Base-by-base conservation (phyloP, 2,113 vertebrate genomes). In the Zosterops borbonicus region DNA sequence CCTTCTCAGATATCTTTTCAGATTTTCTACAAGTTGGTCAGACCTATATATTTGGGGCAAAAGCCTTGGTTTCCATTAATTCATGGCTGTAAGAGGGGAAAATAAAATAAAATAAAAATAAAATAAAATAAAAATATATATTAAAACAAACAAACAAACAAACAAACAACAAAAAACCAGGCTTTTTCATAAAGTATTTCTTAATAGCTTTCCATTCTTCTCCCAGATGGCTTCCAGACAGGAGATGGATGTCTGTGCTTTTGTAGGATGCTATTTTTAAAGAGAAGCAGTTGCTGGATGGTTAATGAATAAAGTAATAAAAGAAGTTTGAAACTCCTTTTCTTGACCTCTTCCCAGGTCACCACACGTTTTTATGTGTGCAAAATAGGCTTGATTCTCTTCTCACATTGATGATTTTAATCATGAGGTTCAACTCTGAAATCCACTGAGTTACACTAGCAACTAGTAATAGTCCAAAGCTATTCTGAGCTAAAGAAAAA, bases 161-260 rank as follows among this genome's bases (percentile, higher is more conserved):
- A 37, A 37, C 37, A 37, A 37, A 37, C 9, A 37, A 11, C n/a
- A n/a, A n/a, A n/a, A n/a, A n/a, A 53, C 71, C 17, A n/a, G 14
- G 35, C 50, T 90, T 93, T 88, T 93, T 92, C 64, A 70, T 74
- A 65, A 92, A 88, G 55, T 67, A 92, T 88, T 88, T 77, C 86
- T 94, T 97, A 95, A 95, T 96, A 92, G 80, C 91, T 93, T 90
- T 89, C 68, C 73, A 89, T 94, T 95, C 92, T 95, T 94, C 89
- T 95, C 92, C 80, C 92, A 96, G 71, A 95, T 95, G 92, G 86
- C 65, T 92, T 81, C 81, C 91, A 89, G 95, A 95, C 83, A 95
- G 94, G 81, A 97, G 95, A 96, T 95, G 91, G 89, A 95, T 95
- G 92, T 94, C 94, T 94, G 87, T 91, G 89, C 94, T 87, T 95